Percentiles rank a stretch among this genome's conserved stretches.
Evolutionary conservation across 2,888 invertebrate genomes (phyloP).

Genomic region (Aromia moschata): DNA sequence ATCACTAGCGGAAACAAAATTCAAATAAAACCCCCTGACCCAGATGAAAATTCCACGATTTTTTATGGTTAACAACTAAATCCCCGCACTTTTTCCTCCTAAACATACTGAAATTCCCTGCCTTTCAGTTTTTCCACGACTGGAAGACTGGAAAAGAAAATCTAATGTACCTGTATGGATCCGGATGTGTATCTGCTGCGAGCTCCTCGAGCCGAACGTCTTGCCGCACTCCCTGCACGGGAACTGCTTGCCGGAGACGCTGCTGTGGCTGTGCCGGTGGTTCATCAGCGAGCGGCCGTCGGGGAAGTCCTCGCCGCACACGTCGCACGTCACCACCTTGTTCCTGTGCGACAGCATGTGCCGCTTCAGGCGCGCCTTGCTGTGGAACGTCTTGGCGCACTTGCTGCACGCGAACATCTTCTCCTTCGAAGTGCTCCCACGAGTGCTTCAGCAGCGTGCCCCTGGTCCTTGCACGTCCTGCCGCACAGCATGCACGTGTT

Average conservation of each 20-base stretch:
- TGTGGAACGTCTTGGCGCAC: conserved; percentile 77
- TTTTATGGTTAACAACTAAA: no score
- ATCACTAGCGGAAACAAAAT: no score
- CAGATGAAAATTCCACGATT: no score
- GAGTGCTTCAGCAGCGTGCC: conserved; percentile 74
- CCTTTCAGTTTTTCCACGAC: no score
- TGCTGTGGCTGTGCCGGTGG: conserved; percentile 70
- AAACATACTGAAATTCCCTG: no score
- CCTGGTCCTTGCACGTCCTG: conserved; percentile 74
- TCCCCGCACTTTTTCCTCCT: no score
- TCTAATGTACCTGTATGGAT: conserved; percentile 72
- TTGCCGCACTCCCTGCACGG: conserved; percentile 87
- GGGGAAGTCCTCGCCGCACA: conserved; percentile 76
- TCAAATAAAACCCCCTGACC: no score
- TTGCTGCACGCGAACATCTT: conserved; percentile 68
- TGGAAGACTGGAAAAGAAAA: background rate
- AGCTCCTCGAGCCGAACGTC: conserved; percentile 85
- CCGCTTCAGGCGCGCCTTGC: conserved; percentile 71
- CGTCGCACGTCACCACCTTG: conserved; percentile 74
- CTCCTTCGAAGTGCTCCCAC: conserved; percentile 74
- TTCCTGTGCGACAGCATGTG: conserved; percentile 78
- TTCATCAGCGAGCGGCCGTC: conserved; percentile 76
- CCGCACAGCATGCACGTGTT: conserved; percentile 75
- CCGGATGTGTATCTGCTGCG: conserved; percentile 86
- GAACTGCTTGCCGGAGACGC: conserved; percentile 70